Evolutionary conservation across 2,888 invertebrate species (phyloP).

Genomic region (Anarsia innoxiella): DNA sequence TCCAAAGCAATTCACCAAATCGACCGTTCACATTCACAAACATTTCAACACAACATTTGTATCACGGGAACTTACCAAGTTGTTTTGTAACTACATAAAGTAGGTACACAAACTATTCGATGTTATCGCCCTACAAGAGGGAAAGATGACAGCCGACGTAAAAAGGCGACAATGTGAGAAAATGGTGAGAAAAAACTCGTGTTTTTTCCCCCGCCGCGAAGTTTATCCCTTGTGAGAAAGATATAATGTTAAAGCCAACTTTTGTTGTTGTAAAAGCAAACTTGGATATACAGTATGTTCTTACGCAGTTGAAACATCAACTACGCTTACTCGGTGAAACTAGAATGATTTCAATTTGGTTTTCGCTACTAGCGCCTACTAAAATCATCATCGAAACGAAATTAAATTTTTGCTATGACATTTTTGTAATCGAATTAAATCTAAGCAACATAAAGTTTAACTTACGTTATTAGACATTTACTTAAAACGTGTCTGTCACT

Average conservation of each 20-base stretch:
- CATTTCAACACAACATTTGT: constrained; percentile 7
- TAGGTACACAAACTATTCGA: constrained; percentile 6
- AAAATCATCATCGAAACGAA: no score
- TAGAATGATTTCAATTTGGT: no score
- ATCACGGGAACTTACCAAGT: constrained; percentile 12
- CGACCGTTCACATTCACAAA: constrained; percentile 2
- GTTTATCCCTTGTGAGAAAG: neutral
- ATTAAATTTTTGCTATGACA: no score
- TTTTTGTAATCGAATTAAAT: no score
- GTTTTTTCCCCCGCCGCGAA: neutral
- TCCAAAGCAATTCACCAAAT: constrained; percentile 1
- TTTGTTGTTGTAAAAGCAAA: no score
- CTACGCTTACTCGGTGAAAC: no score
- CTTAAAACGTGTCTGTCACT: no score
- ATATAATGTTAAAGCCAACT: neutral
- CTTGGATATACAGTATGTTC: no score
- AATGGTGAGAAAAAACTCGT: constrained; percentile 4
- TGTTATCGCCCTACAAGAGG: constrained; percentile 5
- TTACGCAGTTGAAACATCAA: no score
- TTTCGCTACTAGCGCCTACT: no score
- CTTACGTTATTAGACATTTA: no score
- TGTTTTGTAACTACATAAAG: neutral
- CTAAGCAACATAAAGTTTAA: no score
- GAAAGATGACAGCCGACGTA: neutral
- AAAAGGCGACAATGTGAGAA: constrained; percentile 5